These are phyloP conservation scores for Pantherophis vulpinus DNA, from an alignment of 2,797 vertebrate genomes.

Conservation along the genomic window DNA sequence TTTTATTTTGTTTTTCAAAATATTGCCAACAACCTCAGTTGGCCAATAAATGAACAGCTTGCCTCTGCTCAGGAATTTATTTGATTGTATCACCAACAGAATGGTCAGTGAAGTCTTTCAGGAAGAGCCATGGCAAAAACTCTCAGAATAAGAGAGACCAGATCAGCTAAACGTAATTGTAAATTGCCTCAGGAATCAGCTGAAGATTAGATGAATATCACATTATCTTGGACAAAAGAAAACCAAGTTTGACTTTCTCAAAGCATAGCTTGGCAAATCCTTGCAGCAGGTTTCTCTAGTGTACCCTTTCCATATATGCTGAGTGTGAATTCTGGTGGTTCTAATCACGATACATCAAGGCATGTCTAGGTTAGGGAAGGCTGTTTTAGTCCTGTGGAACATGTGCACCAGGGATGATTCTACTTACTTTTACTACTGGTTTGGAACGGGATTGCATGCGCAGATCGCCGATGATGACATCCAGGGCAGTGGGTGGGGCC, in stretches of 20 bases:
- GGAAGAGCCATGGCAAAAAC: background rate
- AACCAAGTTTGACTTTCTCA: conserved; percentile 53
- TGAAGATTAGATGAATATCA: conserved; percentile 18
- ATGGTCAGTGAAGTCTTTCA: background rate
- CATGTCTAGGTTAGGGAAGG: background rate
- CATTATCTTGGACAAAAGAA: conserved; percentile 31
- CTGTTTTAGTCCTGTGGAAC: conserved; percentile 48
- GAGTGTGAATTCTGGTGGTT: background rate
- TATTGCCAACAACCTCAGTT: background rate
- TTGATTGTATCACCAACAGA: background rate
- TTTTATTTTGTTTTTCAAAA: background rate
- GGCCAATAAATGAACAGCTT: background rate
- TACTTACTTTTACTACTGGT: no score
- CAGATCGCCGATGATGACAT: no score
- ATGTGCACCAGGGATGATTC: no score
- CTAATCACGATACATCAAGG: background rate
- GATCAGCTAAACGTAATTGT: background rate
- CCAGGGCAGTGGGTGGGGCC: no score
- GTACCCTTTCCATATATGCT: background rate
- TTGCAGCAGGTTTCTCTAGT: background rate
- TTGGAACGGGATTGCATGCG: no score
- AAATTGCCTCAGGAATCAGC: background rate
- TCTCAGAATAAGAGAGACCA: background rate
- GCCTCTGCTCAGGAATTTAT: background rate
- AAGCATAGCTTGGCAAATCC: background rate